Percentiles rank a stretch among this genome's conserved stretches.
phyloP scores from a whole-genome alignment of 2,113 vertebrate genomes.

The Speoplatyrhinus poulsoni region DNA sequence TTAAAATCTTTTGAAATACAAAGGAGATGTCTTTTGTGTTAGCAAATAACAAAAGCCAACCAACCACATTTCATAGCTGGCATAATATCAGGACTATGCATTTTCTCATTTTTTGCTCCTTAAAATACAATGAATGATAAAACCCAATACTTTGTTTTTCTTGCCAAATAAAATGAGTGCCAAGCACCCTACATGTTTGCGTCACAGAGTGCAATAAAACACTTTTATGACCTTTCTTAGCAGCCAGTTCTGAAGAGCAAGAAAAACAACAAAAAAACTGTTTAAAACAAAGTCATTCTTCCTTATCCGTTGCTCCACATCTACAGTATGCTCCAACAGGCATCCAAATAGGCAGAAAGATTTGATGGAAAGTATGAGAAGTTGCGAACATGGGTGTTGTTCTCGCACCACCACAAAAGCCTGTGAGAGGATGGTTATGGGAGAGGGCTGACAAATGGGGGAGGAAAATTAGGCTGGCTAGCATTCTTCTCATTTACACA shows the following conservation, averaged over 20 bases:
- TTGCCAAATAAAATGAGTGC: slow-evolving; percentile 48
- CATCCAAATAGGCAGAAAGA: slow-evolving; percentile 14
- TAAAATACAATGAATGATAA: slow-evolving; percentile 45
- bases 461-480: slow-evolving; percentile 79
- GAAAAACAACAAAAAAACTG: slow-evolving; percentile 16
- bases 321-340: neutral
- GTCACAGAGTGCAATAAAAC: slow-evolving; percentile 64
- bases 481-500: slow-evolving; percentile 81
- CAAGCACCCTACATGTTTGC: slow-evolving; percentile 42
- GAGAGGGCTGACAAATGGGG: slow-evolving; percentile 78
- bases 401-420: slow-evolving; percentile 63
- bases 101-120: slow-evolving; percentile 5
- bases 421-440: slow-evolving; percentile 74
- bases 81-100: neutral
- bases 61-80: neutral
- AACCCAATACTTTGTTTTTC: slow-evolving; percentile 64
- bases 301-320: slow-evolving; percentile 22
- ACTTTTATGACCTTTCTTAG: slow-evolving; percentile 62
- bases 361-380: slow-evolving; percentile 46
- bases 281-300: slow-evolving; percentile 20
- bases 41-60: slow-evolving; percentile 3
- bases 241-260: slow-evolving; percentile 34
- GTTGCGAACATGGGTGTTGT: slow-evolving; percentile 72
- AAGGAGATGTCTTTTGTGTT: neutral
- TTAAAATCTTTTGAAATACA: neutral